Evolutionary conservation across 2,888 invertebrate species (phyloP).

Genomic region (Onchidella celtica): DNA sequence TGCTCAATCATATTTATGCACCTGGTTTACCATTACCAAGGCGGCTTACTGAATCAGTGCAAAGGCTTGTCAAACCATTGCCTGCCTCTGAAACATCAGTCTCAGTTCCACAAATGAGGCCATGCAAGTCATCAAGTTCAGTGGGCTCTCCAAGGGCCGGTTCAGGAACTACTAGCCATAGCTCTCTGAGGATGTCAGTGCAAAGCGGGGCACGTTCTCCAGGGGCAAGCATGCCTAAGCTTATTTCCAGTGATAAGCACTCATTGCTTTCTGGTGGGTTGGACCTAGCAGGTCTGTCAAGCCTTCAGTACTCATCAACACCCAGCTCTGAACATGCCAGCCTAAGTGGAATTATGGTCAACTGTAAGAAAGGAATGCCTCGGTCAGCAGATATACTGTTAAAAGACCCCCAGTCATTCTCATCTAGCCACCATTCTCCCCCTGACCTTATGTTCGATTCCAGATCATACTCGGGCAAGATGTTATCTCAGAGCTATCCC

Average conservation of each 20-base stretch:
- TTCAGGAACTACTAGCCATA: slow-evolving; percentile 40
- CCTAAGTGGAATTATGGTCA: background rate
- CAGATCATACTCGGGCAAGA: slow-evolving; percentile 25
- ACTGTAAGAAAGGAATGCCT: slow-evolving; percentile 6
- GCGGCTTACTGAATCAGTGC: slow-evolving; percentile 74
- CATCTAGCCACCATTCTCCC: slow-evolving; percentile 23
- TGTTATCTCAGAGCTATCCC: slow-evolving; percentile 48
- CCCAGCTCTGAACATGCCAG: background rate
- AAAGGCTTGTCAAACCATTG: slow-evolving; percentile 72
- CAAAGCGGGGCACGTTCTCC: slow-evolving; percentile 56
- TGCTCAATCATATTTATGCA: slow-evolving; percentile 68
- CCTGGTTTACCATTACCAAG: slow-evolving; percentile 71
- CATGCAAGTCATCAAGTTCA: slow-evolving; percentile 56
- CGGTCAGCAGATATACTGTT: background rate
- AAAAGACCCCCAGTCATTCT: slow-evolving; percentile 8
- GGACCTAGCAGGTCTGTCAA: slow-evolving; percentile 49
- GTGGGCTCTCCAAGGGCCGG: slow-evolving; percentile 49
- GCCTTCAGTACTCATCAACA: background rate
- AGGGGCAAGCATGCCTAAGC: slow-evolving; percentile 51
- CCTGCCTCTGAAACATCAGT: slow-evolving; percentile 53
- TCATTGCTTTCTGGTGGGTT: slow-evolving; percentile 48
- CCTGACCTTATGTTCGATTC: slow-evolving; percentile 28
- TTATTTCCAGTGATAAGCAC: slow-evolving; percentile 43
- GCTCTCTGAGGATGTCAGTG: slow-evolving; percentile 42
- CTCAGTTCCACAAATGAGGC: slow-evolving; percentile 45